Conservation (phyloP, 2,797 vertebrate species). For the Sebastes hubbsi region DNA sequence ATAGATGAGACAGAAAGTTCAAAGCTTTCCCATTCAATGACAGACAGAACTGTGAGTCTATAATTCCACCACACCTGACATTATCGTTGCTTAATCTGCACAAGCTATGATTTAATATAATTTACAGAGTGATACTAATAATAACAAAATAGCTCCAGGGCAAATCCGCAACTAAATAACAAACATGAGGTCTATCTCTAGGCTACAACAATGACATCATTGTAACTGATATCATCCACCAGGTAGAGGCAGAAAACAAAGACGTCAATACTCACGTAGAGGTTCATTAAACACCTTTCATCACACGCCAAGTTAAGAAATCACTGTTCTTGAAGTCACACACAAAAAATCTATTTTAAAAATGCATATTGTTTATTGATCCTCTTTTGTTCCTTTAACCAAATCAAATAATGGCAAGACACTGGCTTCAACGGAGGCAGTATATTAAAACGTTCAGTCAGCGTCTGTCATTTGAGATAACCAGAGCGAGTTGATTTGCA, state of each 20-base stretch:
- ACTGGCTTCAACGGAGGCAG: background rate
- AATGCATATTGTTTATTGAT: background rate
- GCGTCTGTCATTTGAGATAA: background rate
- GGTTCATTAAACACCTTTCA: slow-evolving; percentile 22
- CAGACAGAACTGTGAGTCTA: background rate
- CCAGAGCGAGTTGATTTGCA: slow-evolving; percentile 20
- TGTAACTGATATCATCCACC: background rate
- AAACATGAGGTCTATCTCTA: slow-evolving; percentile 2
- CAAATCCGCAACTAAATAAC: slow-evolving; percentile 27
- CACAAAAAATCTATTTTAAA: background rate
- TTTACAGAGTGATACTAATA: background rate
- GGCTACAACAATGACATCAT: slow-evolving; percentile 19
- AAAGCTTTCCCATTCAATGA: slow-evolving; percentile 9
- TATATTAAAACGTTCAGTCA: background rate
- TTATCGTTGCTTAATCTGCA: slow-evolving; percentile 6
- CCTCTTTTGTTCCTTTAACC: slow-evolving; percentile 2
- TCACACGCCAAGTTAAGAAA: slow-evolving; percentile 4
- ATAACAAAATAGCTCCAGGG: slow-evolving; percentile 23
- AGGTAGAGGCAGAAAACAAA: background rate
- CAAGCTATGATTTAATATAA: slow-evolving; percentile 10
- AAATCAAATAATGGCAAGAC: background rate
- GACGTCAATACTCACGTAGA: background rate
- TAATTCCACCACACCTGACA: slow-evolving; percentile 1
- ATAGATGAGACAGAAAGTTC: background rate
- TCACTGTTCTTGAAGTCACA: background rate